Conservation (phyloP, 2,113 vertebrate species). For the Tychaedon coryphoeus region DNA sequence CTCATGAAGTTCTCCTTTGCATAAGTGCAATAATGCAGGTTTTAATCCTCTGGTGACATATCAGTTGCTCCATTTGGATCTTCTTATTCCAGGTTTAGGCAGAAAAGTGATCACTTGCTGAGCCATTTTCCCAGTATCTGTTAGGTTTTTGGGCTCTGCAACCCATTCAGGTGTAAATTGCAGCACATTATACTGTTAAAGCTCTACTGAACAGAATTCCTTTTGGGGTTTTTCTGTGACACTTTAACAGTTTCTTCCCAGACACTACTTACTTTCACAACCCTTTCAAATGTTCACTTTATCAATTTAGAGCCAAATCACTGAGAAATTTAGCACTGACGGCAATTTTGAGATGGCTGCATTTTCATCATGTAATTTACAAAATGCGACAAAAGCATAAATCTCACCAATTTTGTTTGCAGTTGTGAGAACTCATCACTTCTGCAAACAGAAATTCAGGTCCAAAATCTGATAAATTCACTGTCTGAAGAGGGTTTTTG, state of each 20-base stretch:
- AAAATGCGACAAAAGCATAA: neutral
- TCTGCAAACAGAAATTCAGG: neutral
- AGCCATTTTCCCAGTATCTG: neutral
- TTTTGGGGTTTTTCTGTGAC: neutral
- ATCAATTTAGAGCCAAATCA: neutral
- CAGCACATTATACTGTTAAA: neutral
- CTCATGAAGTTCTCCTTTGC: neutral
- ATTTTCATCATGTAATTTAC: neutral
- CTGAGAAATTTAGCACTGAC: neutral
- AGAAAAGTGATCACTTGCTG: neutral
- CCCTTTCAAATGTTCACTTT: neutral
- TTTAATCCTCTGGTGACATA: neutral
- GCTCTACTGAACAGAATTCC: neutral
- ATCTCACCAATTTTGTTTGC: neutral
- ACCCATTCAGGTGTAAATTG: neutral
- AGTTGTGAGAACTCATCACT: neutral
- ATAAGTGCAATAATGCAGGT: neutral
- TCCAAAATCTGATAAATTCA: neutral
- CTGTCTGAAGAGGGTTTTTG: neutral
- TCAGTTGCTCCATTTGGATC: neutral
- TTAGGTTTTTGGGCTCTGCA: neutral
- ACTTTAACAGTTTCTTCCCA: neutral
- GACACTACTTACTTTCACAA: constrained; percentile 1
- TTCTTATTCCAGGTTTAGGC: neutral
- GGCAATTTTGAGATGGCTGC: neutral